Evolutionary conservation across 2,113 vertebrate genomes (phyloP).

Genomic region (Cariama cristata): DNA sequence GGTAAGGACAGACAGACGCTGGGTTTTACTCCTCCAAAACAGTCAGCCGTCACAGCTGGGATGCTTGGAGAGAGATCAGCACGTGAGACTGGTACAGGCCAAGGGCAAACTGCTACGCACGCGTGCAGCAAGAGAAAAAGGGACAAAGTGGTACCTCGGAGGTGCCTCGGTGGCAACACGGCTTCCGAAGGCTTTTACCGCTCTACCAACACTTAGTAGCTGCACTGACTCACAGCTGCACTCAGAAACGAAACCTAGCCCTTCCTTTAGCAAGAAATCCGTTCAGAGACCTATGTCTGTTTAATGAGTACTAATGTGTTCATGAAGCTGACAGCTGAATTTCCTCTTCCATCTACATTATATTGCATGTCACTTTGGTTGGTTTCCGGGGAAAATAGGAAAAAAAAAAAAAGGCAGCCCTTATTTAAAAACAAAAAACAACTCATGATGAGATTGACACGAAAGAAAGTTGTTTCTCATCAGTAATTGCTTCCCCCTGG

Average conservation of each 20-base stretch:
- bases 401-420: background rate
- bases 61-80: background rate
- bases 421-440: conserved; percentile 8
- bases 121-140: rapidly evolving
- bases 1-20: background rate
- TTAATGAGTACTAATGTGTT: conserved; percentile 23
- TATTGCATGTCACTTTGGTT: background rate
- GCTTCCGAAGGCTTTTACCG: background rate
- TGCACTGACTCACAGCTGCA: background rate
- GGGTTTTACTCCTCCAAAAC: background rate
- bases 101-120: background rate
- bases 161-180: rapidly evolving
- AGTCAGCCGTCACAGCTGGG: background rate
- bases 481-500: conserved; percentile 41
- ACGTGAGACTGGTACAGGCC: background rate
- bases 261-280: background rate
- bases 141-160: rapidly evolving
- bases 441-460: background rate
- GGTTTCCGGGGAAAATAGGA: background rate
- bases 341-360: conserved; percentile 10
- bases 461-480: conserved; percentile 26
- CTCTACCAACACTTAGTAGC: background rate
- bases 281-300: background rate
- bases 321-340: background rate
- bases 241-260: background rate